Evolutionary conservation across 2,797 vertebrate species (phyloP).

Genomic region (Amblyraja radiata): DNA sequence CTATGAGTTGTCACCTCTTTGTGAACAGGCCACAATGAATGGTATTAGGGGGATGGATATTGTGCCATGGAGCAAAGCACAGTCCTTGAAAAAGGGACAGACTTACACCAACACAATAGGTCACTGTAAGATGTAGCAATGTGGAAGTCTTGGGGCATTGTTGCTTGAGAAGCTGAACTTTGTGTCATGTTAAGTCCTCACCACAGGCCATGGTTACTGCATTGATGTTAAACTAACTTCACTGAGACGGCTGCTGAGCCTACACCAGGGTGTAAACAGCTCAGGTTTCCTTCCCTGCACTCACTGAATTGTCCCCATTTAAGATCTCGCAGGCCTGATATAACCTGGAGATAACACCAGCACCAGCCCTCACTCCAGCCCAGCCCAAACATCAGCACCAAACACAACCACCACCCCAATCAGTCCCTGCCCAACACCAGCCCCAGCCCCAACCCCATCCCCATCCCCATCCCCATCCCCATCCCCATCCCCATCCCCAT

Average conservation of each 20-base stretch:
- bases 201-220: not conserved
- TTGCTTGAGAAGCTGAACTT: not conserved
- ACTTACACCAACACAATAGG: not conserved
- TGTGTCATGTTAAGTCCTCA: not conserved
- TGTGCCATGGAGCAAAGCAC: not conserved
- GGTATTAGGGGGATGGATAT: not conserved
- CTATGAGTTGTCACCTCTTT: not conserved
- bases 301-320: not conserved
- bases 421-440: no score
- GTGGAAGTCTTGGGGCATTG: not conserved
- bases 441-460: no score
- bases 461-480: no score
- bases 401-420: no score
- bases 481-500: no score
- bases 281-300: no score
- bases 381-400: no score
- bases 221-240: not conserved
- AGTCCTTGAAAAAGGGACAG: not conserved
- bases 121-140: not conserved
- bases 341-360: not conserved
- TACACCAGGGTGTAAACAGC: not conserved
- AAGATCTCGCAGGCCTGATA: not conserved
- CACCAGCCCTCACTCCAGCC: not conserved
- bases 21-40: not conserved
- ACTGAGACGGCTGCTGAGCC: not conserved